Evolutionary conservation across 1,140 invertebrate genomes (phyloP).

Genomic region (Streblospio benedicti): DNA sequence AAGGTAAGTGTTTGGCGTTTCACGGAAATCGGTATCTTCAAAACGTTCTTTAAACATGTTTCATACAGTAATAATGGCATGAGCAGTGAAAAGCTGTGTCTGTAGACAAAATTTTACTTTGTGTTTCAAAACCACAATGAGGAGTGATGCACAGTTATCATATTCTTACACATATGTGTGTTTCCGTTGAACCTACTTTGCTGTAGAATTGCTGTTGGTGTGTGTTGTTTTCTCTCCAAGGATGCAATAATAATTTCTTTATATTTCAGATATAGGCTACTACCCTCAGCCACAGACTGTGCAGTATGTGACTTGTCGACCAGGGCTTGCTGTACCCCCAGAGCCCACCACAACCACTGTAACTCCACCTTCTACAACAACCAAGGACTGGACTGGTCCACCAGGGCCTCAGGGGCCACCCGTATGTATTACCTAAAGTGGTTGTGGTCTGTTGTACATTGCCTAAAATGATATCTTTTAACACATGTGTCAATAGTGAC

Average conservation of each 20-base stretch:
- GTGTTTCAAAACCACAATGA: neutral
- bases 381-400: neutral
- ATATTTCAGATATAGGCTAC: neutral
- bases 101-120: neutral
- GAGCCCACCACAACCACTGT: neutral
- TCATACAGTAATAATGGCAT: too few species aligned
- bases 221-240: too few species aligned
- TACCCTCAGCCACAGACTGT: neutral
- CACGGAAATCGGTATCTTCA: too few species aligned
- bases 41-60: too few species aligned
- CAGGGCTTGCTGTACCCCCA: neutral
- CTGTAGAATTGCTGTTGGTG: too few species aligned
- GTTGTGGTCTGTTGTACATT: too few species aligned
- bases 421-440: neutral
- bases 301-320: neutral
- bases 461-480: too few species aligned
- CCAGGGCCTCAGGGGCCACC: conserved; percentile 4
- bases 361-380: neutral
- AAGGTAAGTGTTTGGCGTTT: too few species aligned
- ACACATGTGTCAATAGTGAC: too few species aligned
- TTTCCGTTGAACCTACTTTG: too few species aligned
- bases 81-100: neutral
- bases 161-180: too few species aligned
- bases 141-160: neutral
- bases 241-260: too few species aligned